Conservation (phyloP, 2,797 vertebrate genomes). For the Mus caroli region DNA sequence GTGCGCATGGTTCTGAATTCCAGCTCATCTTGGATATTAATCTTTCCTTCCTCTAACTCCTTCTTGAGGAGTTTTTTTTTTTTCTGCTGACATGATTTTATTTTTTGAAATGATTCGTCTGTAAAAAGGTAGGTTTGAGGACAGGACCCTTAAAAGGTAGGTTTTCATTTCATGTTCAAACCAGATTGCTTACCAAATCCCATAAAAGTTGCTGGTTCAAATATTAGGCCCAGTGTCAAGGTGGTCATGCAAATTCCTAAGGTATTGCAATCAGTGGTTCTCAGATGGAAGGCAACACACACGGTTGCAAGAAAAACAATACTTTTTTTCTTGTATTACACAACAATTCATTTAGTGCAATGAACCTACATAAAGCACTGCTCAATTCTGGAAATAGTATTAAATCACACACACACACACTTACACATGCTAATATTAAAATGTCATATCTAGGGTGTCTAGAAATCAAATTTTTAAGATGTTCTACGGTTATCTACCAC, state of each 20-base stretch:
- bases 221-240: neutral
- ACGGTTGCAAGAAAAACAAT: neutral
- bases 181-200: neutral
- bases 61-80: conserved; percentile 56
- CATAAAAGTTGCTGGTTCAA: neutral
- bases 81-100: conserved; percentile 69
- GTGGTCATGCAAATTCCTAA: neutral
- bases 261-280: neutral
- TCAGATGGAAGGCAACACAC: neutral
- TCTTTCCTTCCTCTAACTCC: conserved; percentile 58
- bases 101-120: conserved; percentile 55
- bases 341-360: neutral
- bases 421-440: neutral
- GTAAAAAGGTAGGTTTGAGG: conserved; percentile 78
- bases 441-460: conserved; percentile 28
- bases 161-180: conserved; percentile 33
- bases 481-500: neutral
- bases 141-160: conserved; percentile 56
- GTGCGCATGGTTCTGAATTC: conserved; percentile 56
- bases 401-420: neutral
- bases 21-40: conserved; percentile 39
- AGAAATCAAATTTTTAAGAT: conserved; percentile 15
- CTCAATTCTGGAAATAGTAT: neutral
- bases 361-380: neutral
- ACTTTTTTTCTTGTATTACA: neutral